These are phyloP conservation scores for Falcaria lacertinaria DNA, from an alignment of 2,888 invertebrate genomes.

Conservation along the genomic window DNA sequence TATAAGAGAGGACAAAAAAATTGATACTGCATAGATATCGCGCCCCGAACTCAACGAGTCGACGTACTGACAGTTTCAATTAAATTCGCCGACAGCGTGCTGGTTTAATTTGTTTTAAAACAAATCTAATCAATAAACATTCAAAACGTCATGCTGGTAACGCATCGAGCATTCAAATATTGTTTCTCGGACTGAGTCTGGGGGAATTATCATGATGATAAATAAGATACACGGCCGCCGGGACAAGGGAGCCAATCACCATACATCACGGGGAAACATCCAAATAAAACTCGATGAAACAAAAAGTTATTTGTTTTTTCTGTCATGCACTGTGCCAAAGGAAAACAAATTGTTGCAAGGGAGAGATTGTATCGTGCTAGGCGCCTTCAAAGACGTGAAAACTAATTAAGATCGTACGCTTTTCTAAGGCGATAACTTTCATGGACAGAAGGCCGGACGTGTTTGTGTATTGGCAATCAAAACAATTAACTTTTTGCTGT, in stretches of 20 bases:
- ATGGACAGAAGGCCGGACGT: conserved; percentile 63
- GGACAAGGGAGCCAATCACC: conserved; percentile 76
- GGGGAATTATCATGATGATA: conserved; percentile 74
- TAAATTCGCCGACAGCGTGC: conserved; percentile 57
- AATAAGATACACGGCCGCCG: conserved; percentile 70
- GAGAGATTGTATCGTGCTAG: conserved; percentile 73
- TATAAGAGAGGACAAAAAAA: conserved; percentile 45
- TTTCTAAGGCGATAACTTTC: conserved; percentile 75
- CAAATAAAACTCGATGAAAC: conserved; percentile 69
- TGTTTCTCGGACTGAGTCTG: conserved; percentile 57
- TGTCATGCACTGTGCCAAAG: conserved; percentile 67
- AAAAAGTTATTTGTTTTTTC: conserved; percentile 63
- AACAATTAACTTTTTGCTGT: conserved; percentile 76
- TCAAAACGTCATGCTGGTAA: conserved; percentile 52
- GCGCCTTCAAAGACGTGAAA: conserved; percentile 77
- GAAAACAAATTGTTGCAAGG: conserved; percentile 78
- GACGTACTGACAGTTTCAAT: conserved; percentile 54
- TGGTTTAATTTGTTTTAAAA: conserved; percentile 64
- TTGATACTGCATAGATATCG: conserved; percentile 50
- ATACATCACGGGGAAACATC: conserved; percentile 72
- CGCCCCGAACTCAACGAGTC: conserved; percentile 31
- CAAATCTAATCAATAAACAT: conserved; percentile 67
- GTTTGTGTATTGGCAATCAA: conserved; percentile 75
- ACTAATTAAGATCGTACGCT: conserved; percentile 79
- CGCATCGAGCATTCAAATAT: conserved; percentile 61